Evolutionary conservation across 2,888 invertebrate genomes (phyloP), one percentile per base, ranked within the genome.

Genomic region (Oscheius sp.): DNA sequence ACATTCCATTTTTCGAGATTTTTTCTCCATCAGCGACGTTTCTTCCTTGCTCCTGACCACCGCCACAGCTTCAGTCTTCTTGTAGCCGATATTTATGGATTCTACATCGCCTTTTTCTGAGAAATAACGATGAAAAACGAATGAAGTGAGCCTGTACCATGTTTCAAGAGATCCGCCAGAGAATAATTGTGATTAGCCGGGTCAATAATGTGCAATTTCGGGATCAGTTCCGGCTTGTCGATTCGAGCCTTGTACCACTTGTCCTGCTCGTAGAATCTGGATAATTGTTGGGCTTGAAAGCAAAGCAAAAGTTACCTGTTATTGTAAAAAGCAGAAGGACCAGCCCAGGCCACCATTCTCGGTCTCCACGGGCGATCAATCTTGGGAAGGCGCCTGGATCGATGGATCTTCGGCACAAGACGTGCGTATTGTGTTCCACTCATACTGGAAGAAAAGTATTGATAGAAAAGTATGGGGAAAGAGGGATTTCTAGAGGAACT

Each of bases 231-330:
- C 5, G 87, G 89, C 65, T 86, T 88, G 60, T 86, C 82, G 65
- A 89, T 89, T 1, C 89, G 79, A 10, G 89, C 89, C 73, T 89
- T 89, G 81, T 89, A 89, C 89, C 89, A 89, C 57, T 82, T 80
- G 70, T 89, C 88, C 21, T 81, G 78, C 74, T 89, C 87, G 70
- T 88, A 89, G 72, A 88, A 89, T 62, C 88, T 88, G 66, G 47
- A 11, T 7, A 33, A 13, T 59, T 59, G 9, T 7, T 37, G 29
- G 11, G 1, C 3, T 37, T 21, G 3, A 65, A 48, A 65, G 47
- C n/a, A 57, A 33, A 57, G n/a, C 11, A 37, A 60, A 48, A 21
- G 29, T 1, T 2, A 87, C 86, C 88, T 79, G 55, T 87, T 86
- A 3, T 84, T 84, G 62, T 84, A 84, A 71, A 88, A 88, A 48